These are phyloP conservation scores for Galerucella nymphaeae DNA, from an alignment of 2,888 invertebrate genomes.

Conservation along the genomic window DNA sequence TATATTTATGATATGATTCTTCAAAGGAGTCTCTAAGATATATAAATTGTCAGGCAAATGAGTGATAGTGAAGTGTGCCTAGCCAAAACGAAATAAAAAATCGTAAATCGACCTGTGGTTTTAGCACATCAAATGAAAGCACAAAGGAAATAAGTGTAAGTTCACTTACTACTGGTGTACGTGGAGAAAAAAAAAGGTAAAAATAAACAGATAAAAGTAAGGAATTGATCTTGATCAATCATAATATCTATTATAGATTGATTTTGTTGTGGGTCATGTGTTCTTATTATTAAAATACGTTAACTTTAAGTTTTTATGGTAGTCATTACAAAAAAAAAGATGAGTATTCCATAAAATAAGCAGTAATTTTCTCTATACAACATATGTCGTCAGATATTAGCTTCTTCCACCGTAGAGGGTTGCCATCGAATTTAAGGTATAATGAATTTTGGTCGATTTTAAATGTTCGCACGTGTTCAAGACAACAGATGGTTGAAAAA, in stretches of 20 bases:
- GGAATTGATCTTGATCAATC: too few relatives aligned
- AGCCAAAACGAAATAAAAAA: too few relatives aligned
- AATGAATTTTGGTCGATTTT: slow-evolving; percentile 37
- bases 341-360: slow-evolving; percentile 30
- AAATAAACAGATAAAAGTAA: too few relatives aligned
- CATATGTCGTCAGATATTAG: slow-evolving; percentile 36
- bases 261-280: neutral
- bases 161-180: too few relatives aligned
- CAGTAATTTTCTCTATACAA: slow-evolving; percentile 32
- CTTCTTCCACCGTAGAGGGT: slow-evolving; percentile 31
- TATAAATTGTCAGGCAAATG: neutral
- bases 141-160: too few relatives aligned
- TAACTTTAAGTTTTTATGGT: slow-evolving; percentile 19
- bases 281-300: slow-evolving; percentile 21
- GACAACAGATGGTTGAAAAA: slow-evolving; percentile 28
- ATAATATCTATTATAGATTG: neutral
- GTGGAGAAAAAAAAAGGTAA: too few relatives aligned
- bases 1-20: neutral
- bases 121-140: too few relatives aligned
- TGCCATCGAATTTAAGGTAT: slow-evolving; percentile 26
- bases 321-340: slow-evolving; percentile 24
- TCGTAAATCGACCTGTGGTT: too few relatives aligned
- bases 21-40: neutral
- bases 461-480: slow-evolving; percentile 34
- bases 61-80: too few relatives aligned